Evolutionary conservation across 1,140 invertebrate genomes (phyloP).

Genomic region (Cydia fagiglandana): DNA sequence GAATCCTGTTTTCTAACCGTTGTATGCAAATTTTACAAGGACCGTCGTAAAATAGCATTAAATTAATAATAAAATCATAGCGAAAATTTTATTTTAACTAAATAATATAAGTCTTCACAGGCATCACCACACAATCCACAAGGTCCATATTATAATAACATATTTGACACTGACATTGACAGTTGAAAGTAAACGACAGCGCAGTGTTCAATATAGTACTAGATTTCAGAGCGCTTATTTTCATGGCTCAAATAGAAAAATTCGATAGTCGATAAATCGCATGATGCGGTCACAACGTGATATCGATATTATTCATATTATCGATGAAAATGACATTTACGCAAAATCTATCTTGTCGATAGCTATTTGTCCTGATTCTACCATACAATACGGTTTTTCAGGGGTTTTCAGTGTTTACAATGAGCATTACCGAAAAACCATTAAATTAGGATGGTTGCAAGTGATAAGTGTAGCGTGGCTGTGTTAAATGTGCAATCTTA

Average conservation of each 20-base stretch:
- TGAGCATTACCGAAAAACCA: background rate
- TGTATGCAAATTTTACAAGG: background rate
- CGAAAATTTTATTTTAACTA: background rate
- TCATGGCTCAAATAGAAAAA: background rate
- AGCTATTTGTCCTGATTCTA: conserved; percentile 9
- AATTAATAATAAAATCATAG: background rate
- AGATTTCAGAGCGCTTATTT: background rate
- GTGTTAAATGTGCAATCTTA: conserved; percentile 1
- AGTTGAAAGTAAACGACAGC: background rate
- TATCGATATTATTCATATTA: too few relatives aligned
- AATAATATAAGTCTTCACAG: background rate
- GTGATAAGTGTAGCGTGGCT: conserved; percentile 7
- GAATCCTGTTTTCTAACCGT: background rate
- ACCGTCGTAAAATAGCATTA: background rate
- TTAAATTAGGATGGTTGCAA: background rate
- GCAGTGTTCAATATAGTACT: background rate
- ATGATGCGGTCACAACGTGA: too few relatives aligned
- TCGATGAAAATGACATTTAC: conserved; percentile 25
- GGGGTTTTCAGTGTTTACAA: conserved; percentile 28
- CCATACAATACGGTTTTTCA: background rate
- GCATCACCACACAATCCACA: background rate
- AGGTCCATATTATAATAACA: background rate
- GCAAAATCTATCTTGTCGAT: conserved; percentile 28
- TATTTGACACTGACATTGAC: background rate
- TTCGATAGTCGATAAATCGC: conserved; percentile 1